phyloP scores from a whole-genome alignment of 2,888 invertebrate genomes.

The Protula sp. region DNA sequence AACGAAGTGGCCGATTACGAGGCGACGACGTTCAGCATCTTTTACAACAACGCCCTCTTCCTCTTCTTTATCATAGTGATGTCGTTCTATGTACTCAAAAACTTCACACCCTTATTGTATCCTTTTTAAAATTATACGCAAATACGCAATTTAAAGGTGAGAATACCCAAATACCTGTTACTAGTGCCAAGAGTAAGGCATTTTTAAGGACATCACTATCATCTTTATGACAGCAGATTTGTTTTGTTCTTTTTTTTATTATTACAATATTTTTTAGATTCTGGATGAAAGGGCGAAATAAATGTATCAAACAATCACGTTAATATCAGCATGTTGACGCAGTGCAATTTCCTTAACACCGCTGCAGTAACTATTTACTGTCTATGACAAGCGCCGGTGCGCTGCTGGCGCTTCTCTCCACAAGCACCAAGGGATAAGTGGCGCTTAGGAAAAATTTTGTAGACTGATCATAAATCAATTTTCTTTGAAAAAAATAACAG shows the following conservation, averaged over 20 bases:
- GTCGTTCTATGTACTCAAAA: constrained; percentile 88
- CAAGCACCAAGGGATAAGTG: constrained; percentile 62
- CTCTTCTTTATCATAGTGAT: constrained; percentile 85
- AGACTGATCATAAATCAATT: neutral
- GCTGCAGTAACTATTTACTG: constrained; percentile 72
- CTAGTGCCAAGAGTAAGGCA: no score
- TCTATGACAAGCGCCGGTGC: constrained; percentile 87
- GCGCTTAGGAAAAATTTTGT: neutral
- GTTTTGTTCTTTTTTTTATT: no score
- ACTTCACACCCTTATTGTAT: constrained; percentile 71
- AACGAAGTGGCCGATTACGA: constrained; percentile 99
- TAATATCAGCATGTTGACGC: no score
- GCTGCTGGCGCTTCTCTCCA: constrained; percentile 89
- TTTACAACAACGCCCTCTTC: constrained; percentile 97
- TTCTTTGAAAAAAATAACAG: no score
- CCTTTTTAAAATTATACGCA: constrained; percentile 60
- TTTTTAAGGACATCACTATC: no score
- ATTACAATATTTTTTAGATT: no score
- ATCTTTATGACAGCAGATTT: no score
- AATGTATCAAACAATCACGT: no score
- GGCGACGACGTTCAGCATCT: constrained; percentile 96
- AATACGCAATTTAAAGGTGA: no score
- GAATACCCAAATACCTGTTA: no score
- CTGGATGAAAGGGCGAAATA: no score
- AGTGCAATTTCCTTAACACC: neutral